Percentiles rank a stretch among this genome's conserved stretches.
Conservation (phyloP, 2,797 vertebrate genomes). For the Smutsia gigantea region DNA sequence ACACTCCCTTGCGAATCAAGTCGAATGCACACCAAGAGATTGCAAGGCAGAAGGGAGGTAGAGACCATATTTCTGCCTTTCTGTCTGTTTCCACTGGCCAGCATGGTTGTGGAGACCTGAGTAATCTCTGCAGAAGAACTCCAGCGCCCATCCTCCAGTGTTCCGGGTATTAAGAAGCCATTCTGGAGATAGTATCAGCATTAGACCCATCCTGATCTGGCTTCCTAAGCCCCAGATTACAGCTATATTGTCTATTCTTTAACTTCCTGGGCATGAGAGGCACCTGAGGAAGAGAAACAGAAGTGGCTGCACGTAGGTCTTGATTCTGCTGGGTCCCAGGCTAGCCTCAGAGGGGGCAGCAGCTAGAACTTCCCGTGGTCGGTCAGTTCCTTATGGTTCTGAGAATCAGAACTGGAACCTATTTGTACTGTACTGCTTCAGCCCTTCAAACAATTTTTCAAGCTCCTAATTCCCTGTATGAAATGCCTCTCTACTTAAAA, state of each 20-base stretch:
- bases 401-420: not conserved
- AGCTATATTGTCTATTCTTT: not conserved
- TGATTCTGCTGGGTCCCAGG: not conserved
- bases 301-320: not conserved
- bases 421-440: not conserved
- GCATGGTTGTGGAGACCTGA: not conserved
- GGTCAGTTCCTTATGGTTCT: not conserved
- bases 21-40: not conserved
- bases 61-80: not conserved
- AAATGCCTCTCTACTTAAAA: not conserved
- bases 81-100: not conserved
- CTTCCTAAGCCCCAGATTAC: not conserved
- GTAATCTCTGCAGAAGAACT: not conserved
- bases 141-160: not conserved
- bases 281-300: not conserved
- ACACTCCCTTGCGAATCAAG: no score
- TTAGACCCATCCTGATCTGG: not conserved
- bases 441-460: not conserved
- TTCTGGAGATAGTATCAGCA: not conserved
- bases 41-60: not conserved
- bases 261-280: not conserved
- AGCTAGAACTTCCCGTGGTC: not conserved
- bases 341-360: not conserved
- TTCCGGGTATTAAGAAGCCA: not conserved
- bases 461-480: not conserved